Evolutionary conservation across 2,113 vertebrate genomes (phyloP).

Genomic region (Alosa alosa): DNA sequence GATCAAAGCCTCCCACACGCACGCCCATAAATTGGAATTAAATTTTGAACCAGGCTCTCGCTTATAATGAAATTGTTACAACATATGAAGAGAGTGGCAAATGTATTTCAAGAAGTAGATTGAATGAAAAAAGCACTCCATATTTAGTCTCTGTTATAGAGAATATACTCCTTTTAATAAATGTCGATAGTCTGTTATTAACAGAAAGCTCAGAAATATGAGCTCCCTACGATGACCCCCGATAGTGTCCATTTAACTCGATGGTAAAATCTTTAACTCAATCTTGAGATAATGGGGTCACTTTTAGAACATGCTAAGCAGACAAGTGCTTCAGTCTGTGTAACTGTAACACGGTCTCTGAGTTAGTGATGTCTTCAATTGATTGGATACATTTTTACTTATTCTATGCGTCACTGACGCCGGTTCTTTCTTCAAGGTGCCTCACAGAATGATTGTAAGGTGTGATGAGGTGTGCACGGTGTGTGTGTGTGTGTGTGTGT

Average conservation of each 20-base stretch:
- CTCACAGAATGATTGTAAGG: no score
- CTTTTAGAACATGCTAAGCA: background rate
- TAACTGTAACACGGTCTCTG: background rate
- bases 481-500: background rate
- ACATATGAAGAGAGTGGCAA: background rate
- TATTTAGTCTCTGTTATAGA: background rate
- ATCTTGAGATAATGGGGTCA: background rate
- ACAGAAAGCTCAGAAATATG: background rate
- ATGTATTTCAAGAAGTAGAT: background rate
- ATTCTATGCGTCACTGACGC: no score
- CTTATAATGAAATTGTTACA: background rate
- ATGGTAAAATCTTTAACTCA: background rate
- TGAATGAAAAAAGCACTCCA: background rate
- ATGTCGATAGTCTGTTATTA: conserved; percentile 5
- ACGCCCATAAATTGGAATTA: background rate
- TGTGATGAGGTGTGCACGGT: background rate
- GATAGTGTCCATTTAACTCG: background rate
- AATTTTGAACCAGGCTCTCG: background rate
- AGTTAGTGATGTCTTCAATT: no score
- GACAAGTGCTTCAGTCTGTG: background rate
- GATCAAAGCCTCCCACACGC: background rate
- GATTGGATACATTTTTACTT: no score
- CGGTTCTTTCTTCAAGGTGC: no score
- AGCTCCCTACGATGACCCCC: background rate
- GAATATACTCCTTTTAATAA: background rate